These are phyloP conservation scores for Cyanocitta stelleri DNA, from an alignment of 2,113 vertebrate genomes.

Conservation along the genomic window DNA sequence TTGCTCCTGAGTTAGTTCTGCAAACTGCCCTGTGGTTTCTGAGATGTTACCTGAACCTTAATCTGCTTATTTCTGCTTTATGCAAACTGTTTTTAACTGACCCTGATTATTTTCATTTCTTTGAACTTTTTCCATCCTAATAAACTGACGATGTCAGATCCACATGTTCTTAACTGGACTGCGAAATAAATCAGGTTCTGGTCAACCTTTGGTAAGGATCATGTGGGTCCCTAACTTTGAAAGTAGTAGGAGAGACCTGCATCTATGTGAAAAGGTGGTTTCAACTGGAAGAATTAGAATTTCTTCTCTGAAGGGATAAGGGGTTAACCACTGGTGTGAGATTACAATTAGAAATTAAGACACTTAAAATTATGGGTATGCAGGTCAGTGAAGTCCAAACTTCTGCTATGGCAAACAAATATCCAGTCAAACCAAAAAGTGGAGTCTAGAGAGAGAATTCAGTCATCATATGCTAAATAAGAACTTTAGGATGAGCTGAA, in stretches of 20 bases:
- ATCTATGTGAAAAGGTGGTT: neutral
- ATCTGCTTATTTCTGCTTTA: neutral
- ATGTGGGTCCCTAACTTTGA: neutral
- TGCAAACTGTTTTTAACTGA: neutral
- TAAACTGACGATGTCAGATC: neutral
- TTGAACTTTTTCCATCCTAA: neutral
- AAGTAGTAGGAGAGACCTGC: neutral
- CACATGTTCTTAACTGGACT: neutral
- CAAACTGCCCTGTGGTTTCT: neutral
- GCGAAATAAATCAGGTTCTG: neutral
- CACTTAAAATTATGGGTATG: neutral
- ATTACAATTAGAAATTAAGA: neutral
- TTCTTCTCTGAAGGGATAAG: neutral
- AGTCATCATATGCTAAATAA: neutral
- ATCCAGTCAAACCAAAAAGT: neutral
- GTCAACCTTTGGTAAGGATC: neutral
- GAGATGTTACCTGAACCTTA: neutral
- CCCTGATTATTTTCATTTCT: neutral
- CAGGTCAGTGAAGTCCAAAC: neutral
- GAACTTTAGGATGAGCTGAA: neutral
- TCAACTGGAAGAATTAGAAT: neutral
- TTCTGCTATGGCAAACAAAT: neutral
- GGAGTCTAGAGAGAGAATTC: neutral
- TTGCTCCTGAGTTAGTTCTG: neutral
- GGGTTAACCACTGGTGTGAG: neutral